Base-by-base conservation (phyloP, 2,113 vertebrate species). In the Genyomyrus donnyi region DNA sequence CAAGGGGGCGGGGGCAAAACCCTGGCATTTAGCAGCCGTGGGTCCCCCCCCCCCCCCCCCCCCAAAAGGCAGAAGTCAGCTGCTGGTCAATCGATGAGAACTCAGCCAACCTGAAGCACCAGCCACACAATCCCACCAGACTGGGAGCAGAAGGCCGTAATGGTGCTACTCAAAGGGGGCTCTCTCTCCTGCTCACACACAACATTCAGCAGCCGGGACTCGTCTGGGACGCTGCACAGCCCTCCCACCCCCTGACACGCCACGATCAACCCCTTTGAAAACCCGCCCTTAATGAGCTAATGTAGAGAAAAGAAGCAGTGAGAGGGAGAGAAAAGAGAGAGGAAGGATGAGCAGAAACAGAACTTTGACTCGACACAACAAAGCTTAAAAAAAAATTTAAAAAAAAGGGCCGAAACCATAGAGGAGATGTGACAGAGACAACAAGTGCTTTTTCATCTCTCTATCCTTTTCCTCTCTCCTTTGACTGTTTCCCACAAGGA, bases 281-380 rank as follows among this genome's bases (percentile, higher is more conserved):
- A 91, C 92, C 92, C 93, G 93, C 93, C 93, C 93, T 94, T 94
- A 94, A 94, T 94, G 93, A 93, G 90, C 89, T 91, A 94, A 93
- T 92, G 91, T 86, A 62, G 19, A 88, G 91, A 92, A 91, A 2
- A 80, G 62, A 35, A 27, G 52, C 35, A 88, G 48, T 66, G 66
- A 0, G 19, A 89, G 70, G 62, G 3, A 90, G 88, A 89, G 45
- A 74, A 88, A 4, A 13, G 58, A 48, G 21, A 70, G 48, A 87
- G 66, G 45, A 74, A 50, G 48, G 42, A 90, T 89, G 91, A 91
- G 88, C 92, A 0, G 93, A 45, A 88, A 66, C 87, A 88, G 31
- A n/a, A 39, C 62, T 58, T 21, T 24, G 27, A 58, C 86, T 39
- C 49, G 62, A 48, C 88, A 77, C 62, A 77, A 77, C n/a, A 74